phyloP scores from a whole-genome alignment of 2,888 invertebrate genomes.

The Amorpha juglandis region DNA sequence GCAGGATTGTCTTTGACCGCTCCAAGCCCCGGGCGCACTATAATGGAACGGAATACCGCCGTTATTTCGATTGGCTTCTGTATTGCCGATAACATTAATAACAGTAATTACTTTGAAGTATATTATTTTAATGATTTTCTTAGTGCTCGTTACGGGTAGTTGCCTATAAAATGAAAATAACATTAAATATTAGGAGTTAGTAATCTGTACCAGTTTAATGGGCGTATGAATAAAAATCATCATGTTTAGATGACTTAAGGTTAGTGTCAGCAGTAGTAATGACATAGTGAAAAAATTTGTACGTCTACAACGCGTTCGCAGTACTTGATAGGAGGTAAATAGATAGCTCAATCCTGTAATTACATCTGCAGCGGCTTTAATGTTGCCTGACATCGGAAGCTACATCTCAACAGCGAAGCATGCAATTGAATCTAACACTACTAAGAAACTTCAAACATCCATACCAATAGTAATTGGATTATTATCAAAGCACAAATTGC shows the following conservation, averaged over 20 bases:
- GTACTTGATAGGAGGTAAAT: neutral
- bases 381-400: too few relatives aligned
- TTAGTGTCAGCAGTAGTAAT: conserved; percentile 5
- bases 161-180: conserved; percentile 42
- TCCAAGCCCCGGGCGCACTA: conserved; percentile 63
- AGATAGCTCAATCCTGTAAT: neutral
- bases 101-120: conserved; percentile 61
- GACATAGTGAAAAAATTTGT: neutral
- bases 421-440: neutral
- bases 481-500: neutral
- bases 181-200: conserved; percentile 39
- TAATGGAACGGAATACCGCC: conserved; percentile 67
- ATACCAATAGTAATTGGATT: neutral
- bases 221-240: conserved; percentile 28
- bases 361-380: too few relatives aligned
- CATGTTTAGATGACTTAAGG: neutral
- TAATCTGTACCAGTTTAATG: conserved; percentile 32
- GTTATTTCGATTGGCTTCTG: conserved; percentile 75
- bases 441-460: neutral
- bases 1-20: conserved; percentile 74
- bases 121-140: conserved; percentile 60
- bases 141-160: conserved; percentile 46
- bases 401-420: neutral
- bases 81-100: conserved; percentile 70
- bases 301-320: neutral